Base-by-base conservation (phyloP, 2,888 invertebrate species). In the Microdon myrmicae region DNA sequence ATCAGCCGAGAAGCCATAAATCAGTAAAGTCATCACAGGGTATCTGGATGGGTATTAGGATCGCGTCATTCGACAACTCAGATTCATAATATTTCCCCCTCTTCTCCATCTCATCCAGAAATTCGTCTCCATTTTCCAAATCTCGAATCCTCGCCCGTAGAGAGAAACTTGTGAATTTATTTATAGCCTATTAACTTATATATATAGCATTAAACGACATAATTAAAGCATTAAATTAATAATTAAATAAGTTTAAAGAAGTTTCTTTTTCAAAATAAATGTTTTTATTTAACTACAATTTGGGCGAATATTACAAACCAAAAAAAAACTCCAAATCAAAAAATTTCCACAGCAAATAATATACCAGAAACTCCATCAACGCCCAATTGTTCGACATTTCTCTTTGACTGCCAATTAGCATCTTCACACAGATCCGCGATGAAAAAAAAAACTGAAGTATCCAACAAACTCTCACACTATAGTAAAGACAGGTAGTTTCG, bases 1-100 rank as follows among this genome's bases (percentile, higher is more conserved):
- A 78, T 77, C 67, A 79, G 78, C 69, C 79, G 77, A 47, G 78
- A 79, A 70, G 79, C 80, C 45, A 80, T 80, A 80, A 77, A 79
- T 70, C 79, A 79, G 69, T 79, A 79, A 70, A 32, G n/a, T n/a
- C 39, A 17, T 26, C 45, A 8, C 16, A 3, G 35, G 29, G 22
- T 54, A 43, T 39, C 26, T 39, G 34, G 32, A 17, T 22, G 32
- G 7, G 7, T 19, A 32, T 48, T 38, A 38, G 32, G 44, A 41
- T 31, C n/a, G n/a, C 43, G 32, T 37, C 37, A 49, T 13, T 58
- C 55, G n/a, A n/a, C n/a, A n/a, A n/a, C n/a, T n/a, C n/a, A n/a
- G n/a, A n/a, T n/a, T n/a, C n/a, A n/a, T 48, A 55, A 29, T 29
- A 13, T 29, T 26, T 17, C 28, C 22, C 31, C 41, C 13, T 19